Percentiles rank a stretch among this genome's conserved stretches.
Conservation (phyloP, 2,797 vertebrate genomes). For the Channa striata region DNA sequence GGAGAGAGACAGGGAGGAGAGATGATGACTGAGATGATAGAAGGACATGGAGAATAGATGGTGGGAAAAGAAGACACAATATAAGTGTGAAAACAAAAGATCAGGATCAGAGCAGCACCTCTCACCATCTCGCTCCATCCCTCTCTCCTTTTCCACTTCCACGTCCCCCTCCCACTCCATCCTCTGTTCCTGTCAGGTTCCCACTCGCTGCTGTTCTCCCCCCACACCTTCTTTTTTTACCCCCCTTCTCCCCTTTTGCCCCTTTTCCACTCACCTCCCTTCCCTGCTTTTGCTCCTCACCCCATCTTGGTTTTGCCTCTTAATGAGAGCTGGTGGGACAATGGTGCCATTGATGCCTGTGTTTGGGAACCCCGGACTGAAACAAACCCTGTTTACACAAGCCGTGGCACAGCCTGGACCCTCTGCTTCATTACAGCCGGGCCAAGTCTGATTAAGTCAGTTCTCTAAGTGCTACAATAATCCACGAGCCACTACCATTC, state of each 20-base stretch:
- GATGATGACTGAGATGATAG: slow-evolving; percentile 30
- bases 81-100: slow-evolving; percentile 39
- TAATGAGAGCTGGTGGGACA: slow-evolving; percentile 91
- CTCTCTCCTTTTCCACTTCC: slow-evolving; percentile 59
- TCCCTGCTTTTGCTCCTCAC: slow-evolving; percentile 65
- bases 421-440: slow-evolving; percentile 70
- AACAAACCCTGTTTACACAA: slow-evolving; percentile 92
- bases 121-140: slow-evolving; percentile 69
- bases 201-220: slow-evolving; percentile 78
- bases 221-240: slow-evolving; percentile 61
- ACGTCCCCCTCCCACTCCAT: slow-evolving; percentile 67
- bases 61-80: slow-evolving; percentile 42
- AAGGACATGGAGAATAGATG: slow-evolving; percentile 44
- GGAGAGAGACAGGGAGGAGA: slow-evolving; percentile 33
- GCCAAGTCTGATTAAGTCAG: slow-evolving; percentile 86
- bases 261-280: slow-evolving; percentile 64
- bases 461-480: slow-evolving; percentile 82
- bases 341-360: slow-evolving; percentile 89
- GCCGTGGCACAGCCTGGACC: slow-evolving; percentile 82
- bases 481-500: slow-evolving; percentile 74
- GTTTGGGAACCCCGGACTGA: slow-evolving; percentile 85
- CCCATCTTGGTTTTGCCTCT: slow-evolving; percentile 75
- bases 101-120: slow-evolving; percentile 53
- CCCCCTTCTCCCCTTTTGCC: slow-evolving; percentile 60
- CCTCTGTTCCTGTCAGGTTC: slow-evolving; percentile 85